Percentiles rank a stretch among this genome's conserved stretches.
Conservation (phyloP, 1,140 invertebrate species). For the Heliconius nattereri region DNA sequence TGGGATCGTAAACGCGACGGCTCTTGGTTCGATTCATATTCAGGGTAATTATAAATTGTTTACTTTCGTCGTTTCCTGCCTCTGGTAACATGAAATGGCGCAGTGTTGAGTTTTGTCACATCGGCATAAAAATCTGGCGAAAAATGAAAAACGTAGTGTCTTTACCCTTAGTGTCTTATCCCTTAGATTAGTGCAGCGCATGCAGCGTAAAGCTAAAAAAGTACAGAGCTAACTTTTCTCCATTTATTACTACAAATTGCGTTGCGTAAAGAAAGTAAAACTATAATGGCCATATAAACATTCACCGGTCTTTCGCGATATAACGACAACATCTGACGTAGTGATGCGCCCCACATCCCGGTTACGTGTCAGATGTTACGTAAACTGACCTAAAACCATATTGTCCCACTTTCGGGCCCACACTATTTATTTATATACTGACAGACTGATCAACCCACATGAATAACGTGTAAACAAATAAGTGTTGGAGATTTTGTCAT, state of each 20-base stretch:
- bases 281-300: background rate
- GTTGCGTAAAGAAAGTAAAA: background rate
- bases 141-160: too few relatives aligned
- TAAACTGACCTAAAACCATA: conserved; percentile 13
- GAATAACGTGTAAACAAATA: background rate
- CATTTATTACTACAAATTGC: background rate
- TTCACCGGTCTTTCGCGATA: background rate
- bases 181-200: too few relatives aligned
- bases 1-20: background rate
- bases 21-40: background rate
- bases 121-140: too few relatives aligned
- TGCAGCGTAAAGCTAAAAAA: too few relatives aligned
- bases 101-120: too few relatives aligned
- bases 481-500: background rate
- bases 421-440: conserved; percentile 20
- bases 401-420: conserved; percentile 7
- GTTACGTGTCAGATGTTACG: conserved; percentile 14
- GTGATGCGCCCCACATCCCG: conserved; percentile 13
- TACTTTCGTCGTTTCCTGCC: too few relatives aligned
- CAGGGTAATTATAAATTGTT: too few relatives aligned
- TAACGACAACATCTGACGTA: background rate
- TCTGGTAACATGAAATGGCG: too few relatives aligned
- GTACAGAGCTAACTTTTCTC: too few relatives aligned
- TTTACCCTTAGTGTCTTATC: too few relatives aligned
- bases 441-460: background rate